Conservation (phyloP, 2,113 vertebrate genomes). For the Paramormyrops kingsleyae region DNA sequence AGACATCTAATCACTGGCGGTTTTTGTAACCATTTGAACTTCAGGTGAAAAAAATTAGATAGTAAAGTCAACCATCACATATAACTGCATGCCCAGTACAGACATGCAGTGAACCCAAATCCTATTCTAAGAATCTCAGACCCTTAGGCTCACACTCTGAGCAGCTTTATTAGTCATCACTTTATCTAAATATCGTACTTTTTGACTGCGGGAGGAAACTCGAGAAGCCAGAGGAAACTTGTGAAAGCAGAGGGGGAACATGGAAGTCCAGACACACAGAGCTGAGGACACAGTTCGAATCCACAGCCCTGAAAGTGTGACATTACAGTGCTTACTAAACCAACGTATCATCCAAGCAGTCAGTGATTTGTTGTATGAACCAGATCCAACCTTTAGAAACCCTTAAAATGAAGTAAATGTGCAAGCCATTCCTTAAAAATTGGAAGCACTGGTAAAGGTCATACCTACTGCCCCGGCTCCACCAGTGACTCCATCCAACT, state of each 20-base stretch:
- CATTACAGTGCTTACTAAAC: not conserved
- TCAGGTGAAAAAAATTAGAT: not conserved
- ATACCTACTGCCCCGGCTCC: not conserved
- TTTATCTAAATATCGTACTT: not conserved
- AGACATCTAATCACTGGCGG: not conserved
- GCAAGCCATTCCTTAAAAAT: not conserved
- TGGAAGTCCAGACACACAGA: not conserved
- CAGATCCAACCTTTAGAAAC: not conserved
- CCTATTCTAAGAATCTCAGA: not conserved
- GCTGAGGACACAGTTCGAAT: not conserved
- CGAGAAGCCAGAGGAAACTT: not conserved
- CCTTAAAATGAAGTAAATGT: not conserved
- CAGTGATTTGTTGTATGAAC: not conserved
- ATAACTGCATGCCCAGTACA: not conserved
- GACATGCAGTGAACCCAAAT: not conserved
- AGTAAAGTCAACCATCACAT: not conserved
- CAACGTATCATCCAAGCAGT: not conserved
- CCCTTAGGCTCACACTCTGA: not conserved
- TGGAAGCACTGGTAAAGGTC: not conserved
- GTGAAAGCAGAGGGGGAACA: not conserved
- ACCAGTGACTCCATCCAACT: not conserved
- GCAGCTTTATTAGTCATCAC: not conserved
- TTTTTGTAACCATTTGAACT: not conserved
- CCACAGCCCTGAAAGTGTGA: not conserved
- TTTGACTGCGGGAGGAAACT: not conserved